Conservation (phyloP, 2,888 invertebrate species). For the Eueremaeus valkanovi region DNA sequence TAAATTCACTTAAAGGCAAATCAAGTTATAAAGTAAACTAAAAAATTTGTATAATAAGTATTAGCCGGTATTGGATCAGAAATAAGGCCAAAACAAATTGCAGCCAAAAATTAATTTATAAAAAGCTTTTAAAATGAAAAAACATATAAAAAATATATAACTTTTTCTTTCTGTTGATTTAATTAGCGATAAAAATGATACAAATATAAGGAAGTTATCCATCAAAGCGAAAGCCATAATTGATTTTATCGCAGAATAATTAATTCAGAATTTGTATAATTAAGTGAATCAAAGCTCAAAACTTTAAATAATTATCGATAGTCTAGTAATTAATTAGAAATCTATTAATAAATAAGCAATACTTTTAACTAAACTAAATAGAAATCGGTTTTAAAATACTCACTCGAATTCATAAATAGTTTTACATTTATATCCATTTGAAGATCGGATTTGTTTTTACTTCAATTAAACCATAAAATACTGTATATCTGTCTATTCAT, state of each 20-base stretch:
- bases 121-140: not conserved
- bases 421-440: no score
- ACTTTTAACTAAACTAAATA: not conserved
- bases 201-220: not conserved
- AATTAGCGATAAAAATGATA: not conserved
- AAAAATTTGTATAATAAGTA: not conserved
- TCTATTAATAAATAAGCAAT: not conserved
- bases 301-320: not conserved
- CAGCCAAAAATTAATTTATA: not conserved
- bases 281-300: not conserved
- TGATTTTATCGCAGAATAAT: not conserved
- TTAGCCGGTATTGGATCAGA: not conserved
- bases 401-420: not conserved
- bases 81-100: slow-evolving; percentile 18
- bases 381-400: not conserved
- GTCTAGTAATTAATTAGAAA: not conserved
- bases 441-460: no score
- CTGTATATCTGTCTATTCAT: no score
- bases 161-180: no score
- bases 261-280: not conserved
- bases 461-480: no score
- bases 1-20: no score
- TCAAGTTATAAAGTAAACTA: no score
- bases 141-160: not conserved
- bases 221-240: not conserved